Evolutionary conservation across 2,888 invertebrate genomes (phyloP).

Genomic region (Dioctria rufipes): DNA sequence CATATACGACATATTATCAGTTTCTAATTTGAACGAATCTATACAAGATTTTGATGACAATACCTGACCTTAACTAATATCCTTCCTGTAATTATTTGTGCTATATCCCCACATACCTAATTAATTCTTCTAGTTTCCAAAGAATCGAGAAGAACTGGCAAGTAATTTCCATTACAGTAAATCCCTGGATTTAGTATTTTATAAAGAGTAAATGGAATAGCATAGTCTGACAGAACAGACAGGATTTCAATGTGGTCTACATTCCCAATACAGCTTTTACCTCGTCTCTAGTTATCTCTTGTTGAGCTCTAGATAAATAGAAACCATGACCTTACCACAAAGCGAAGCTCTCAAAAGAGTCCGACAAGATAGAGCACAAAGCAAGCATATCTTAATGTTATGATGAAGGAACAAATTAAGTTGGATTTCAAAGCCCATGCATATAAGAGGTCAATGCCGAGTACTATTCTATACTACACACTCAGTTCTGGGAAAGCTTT

Average conservation of each 20-base stretch:
- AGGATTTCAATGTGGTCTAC: constrained; percentile 12
- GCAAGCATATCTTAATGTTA: constrained; percentile 37
- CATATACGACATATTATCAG: no score
- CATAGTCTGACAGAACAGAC: constrained; percentile 5
- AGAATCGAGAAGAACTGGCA: not conserved
- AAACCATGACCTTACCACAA: constrained; percentile 32
- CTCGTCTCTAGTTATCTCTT: constrained; percentile 11
- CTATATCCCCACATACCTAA: no score
- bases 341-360: constrained; percentile 12
- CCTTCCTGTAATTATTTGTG: no score
- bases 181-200: constrained; percentile 27
- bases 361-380: constrained; percentile 1
- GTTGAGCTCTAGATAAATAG: constrained; percentile 27
- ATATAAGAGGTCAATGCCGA: no score
- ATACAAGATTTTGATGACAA: no score
- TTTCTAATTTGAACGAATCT: no score
- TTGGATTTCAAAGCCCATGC: constrained; percentile 25
- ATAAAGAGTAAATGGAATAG: constrained; percentile 9
- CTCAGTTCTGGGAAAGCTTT: not conserved
- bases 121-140: no score
- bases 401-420: constrained; percentile 46
- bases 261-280: not conserved
- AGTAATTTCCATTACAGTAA: constrained; percentile 30
- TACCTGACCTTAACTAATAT: no score
- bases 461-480: not conserved